Evolutionary conservation across 2,888 invertebrate genomes (phyloP), one percentile per base, ranked within the genome.

Genomic region (Tineola bisselliella): DNA sequence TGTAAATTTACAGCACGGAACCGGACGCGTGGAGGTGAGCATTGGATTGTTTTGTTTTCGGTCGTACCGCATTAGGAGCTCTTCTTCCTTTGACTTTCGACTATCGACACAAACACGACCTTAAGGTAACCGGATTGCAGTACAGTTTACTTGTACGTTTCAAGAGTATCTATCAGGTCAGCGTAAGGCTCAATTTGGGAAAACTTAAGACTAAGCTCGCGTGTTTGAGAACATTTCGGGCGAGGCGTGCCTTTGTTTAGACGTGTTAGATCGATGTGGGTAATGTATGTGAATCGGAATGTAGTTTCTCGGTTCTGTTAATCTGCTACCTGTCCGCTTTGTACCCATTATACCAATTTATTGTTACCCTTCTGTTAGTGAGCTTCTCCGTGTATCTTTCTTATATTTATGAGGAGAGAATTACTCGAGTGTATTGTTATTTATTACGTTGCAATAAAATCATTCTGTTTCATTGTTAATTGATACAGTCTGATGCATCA

Each of bases 31-130:
- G 79, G 81, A 82, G 81, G 84, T 81, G 82, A 80, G 79, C 82
- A 77, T 81, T 79, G 81, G 79, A 84, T 83, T 84, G 84, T 83
- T 84, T 86, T 84, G 84, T 84, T 84, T 83, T 81, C 77, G 79
- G 74, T 73, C 70, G 76, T 73, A 69, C 75, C 75, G 80, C 77
- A 77, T 81, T 82, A 81, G 61, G 61, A 61, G 61, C 33, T 62
- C 10, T 25, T 17, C 58, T 56, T 62, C 63, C 62, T 62, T 63
- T 61, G 56, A 61, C 33, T 52, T 33, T 59, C 3, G 15, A 48
- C 15, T 15, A 48, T 48, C 48, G 17, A 48, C 48, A 48, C 15
- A 48, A 48, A 48, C 17, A 17, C 15, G 17, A 48, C 48, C 48
- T 48, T 48, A 48, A 15, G 13, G 12, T 48, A 48, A n/a, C 15